Base-by-base conservation (phyloP, 1,140 invertebrate genomes). In the Caenorhabditis briggsae region DNA sequence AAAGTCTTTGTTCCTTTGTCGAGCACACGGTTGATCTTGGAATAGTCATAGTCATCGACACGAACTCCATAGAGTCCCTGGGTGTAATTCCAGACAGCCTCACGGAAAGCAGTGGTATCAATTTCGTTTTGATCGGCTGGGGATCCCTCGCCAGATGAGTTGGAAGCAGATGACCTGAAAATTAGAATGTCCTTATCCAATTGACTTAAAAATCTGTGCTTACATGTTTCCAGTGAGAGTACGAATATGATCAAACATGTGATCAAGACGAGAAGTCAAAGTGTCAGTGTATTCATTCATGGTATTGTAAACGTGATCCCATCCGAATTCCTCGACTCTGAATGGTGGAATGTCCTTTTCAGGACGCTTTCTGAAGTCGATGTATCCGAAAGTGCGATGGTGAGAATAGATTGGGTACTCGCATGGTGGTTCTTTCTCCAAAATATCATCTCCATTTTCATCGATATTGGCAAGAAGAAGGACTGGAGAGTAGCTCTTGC, bases 41-140 rank as follows among this genome's bases (percentile, higher is more conserved):
- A 78, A 14, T 78, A 78, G 14, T 78, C 70, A 14, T 78, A 78
- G n/a, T 78, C 70, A 78, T 78, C 70, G n/a, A 78, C n/a, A 50
- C 70, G 70, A 23, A 78, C 70, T n/a, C 70, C 70, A 50, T 50
- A 78, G 18, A 78, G 20, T 50, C 70, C 70, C 50, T 78, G 70
- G 50, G 46, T 78, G 33, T 78, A 78, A 41, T 78, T 78, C 70
- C 70, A 78, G 46, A 78, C n/a, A 23, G 70, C 70, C 12, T 78
- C 70, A 78, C 70, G 70, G 70, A 78, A 78, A 25, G 70, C 46
- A 12, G 70, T 46, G 20, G 70, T 78, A n/a, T 78, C 70, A 20
- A 78, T 50, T 53, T 78, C 70, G 23, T 78, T 78, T 14, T 78
- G 70, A 78, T 78, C 70, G 9, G 43, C n/a, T 33, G 59, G 23